phyloP scores from a whole-genome alignment of 2,888 invertebrate genomes.

The Arrhopalites spinosus region DNA sequence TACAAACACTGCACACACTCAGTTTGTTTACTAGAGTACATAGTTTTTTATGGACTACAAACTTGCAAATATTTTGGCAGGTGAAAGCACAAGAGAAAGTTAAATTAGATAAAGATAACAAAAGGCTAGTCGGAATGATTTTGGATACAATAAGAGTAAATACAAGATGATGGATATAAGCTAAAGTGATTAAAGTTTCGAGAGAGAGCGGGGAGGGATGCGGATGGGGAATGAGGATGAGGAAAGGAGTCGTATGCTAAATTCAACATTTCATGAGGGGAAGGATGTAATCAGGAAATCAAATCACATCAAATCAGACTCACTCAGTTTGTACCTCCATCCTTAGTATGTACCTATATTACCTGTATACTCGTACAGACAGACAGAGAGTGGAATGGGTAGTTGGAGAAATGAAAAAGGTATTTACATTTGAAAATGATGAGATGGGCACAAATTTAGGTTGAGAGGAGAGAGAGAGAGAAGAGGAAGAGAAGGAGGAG shows the following conservation, averaged over 20 bases:
- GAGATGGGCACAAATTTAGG: conserved; percentile 5
- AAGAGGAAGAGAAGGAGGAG: not conserved
- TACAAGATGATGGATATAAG: too few species aligned
- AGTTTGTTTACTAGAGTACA: too few species aligned
- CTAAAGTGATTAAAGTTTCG: too few species aligned
- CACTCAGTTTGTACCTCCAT: too few species aligned
- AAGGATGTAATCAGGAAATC: not conserved
- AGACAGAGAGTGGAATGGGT: not conserved
- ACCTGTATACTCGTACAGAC: not conserved
- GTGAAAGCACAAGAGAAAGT: not conserved
- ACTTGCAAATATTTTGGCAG: not conserved
- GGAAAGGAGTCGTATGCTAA: not conserved
- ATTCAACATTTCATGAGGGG: not conserved
- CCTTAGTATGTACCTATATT: too few species aligned
- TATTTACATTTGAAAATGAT: conserved; percentile 13
- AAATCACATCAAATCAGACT: conserved; percentile 1
- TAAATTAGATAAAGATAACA: not conserved
- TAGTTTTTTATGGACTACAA: too few species aligned
- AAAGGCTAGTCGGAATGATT: not conserved
- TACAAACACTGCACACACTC: too few species aligned
- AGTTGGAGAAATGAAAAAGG: not conserved
- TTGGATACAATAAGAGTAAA: not conserved
- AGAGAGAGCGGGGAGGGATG: too few species aligned
- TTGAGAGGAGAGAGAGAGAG: not conserved
- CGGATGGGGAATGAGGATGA: too few species aligned